Evolutionary conservation across 2,888 invertebrate species (phyloP).

Genomic region (Dyspetes luteomarginatus): DNA sequence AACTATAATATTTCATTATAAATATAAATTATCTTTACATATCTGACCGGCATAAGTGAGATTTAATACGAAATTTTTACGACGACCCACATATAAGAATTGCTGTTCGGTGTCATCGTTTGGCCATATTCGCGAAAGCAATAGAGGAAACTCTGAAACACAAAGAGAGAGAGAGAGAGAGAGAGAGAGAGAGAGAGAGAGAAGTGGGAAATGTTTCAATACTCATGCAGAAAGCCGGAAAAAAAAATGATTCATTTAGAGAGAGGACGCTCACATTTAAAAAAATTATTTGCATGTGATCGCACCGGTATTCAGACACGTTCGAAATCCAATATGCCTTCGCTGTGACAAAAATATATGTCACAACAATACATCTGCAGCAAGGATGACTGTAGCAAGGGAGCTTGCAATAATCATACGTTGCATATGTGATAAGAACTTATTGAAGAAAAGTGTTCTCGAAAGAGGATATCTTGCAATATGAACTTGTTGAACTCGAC

Average conservation of each 20-base stretch:
- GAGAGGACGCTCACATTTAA: neutral
- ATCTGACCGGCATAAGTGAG: conserved; percentile 8
- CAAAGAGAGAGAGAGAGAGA: neutral
- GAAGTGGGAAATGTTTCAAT: conserved; percentile 4
- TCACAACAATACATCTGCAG: no score
- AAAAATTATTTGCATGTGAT: no score
- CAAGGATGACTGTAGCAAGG: no score
- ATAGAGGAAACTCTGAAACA: neutral
- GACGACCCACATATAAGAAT: conserved; percentile 57
- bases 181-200: neutral
- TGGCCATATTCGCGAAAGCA: conserved; percentile 10
- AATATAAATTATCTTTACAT: neutral
- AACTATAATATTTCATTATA: conserved; percentile 3
- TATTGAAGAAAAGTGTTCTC: no score
- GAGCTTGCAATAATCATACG: no score
- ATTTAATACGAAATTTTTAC: conserved; percentile 58
- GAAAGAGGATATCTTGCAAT: no score
- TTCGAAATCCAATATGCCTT: no score
- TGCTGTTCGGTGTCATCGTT: conserved; percentile 23
- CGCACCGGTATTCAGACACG: no score
- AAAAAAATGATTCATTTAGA: neutral
- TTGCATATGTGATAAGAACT: no score
- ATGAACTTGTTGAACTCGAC: no score
- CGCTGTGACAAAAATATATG: no score
- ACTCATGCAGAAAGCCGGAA: neutral